These are phyloP conservation scores for Heliconius congener DNA, from an alignment of 1,140 invertebrate genomes.

Conservation along the genomic window DNA sequence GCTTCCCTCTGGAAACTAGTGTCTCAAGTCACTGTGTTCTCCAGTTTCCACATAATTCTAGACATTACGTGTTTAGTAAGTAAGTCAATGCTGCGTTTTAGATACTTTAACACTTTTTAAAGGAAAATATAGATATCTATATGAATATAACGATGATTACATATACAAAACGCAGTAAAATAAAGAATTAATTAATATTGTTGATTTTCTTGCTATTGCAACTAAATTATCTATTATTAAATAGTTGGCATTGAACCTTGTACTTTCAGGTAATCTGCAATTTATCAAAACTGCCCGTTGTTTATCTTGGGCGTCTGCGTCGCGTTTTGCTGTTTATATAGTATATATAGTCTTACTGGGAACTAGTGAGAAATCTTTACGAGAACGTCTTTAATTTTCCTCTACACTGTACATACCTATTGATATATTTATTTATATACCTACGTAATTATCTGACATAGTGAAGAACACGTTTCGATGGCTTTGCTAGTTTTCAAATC, in stretches of 20 bases:
- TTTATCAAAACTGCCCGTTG: constrained; percentile 8
- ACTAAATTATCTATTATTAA: neutral
- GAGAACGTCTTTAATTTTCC: constrained; percentile 18
- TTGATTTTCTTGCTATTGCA: neutral
- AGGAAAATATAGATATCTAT: no score
- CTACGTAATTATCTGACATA: neutral
- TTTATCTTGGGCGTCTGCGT: constrained; percentile 19
- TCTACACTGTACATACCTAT: constrained; percentile 7
- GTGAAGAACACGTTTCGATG: neutral
- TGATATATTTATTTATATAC: neutral
- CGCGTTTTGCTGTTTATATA: neutral
- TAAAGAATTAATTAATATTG: neutral
- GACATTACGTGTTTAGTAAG: no score
- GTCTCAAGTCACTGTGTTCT: no score
- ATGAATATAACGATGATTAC: no score
- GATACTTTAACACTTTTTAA: no score
- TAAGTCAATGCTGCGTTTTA: no score
- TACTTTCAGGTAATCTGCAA: neutral
- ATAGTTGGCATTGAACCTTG: neutral
- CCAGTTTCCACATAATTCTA: no score
- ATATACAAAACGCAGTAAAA: no score
- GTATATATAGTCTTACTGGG: neutral
- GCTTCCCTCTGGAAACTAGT: no score
- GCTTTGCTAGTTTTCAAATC: neutral
- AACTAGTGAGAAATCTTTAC: neutral